These are phyloP conservation scores for Drosophila mojavensis DNA, from an alignment of 1,140 invertebrate species.

Conservation along the genomic window DNA sequence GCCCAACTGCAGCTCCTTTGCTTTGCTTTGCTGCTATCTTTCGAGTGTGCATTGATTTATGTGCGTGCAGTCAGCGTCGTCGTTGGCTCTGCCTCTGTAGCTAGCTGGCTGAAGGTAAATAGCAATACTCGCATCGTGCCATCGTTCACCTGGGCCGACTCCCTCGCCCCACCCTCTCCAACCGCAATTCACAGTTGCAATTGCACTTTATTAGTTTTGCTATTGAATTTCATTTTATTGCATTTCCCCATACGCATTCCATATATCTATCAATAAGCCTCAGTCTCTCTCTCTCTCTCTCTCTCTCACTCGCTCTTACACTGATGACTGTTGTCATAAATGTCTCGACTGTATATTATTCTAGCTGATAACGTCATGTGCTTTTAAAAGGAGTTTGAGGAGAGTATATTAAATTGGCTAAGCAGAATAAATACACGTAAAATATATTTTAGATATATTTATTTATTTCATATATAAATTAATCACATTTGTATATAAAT, in stretches of 20 bases:
- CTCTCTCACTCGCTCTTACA: constrained; percentile 14
- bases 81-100: no score
- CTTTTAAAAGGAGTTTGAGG: not conserved
- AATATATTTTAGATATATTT: constrained; percentile 2
- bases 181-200: constrained; percentile 39
- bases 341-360: constrained; percentile 38
- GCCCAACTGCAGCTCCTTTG: constrained; percentile 14
- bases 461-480: not conserved
- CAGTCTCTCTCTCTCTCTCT: no score
- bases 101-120: constrained; percentile 46
- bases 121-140: constrained; percentile 34
- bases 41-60: constrained; percentile 73
- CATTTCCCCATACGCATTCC: constrained; percentile 16
- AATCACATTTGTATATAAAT: no score
- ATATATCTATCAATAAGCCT: constrained; percentile 10
- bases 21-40: constrained; percentile 42
- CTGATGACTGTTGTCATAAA: constrained; percentile 53
- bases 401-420: not conserved
- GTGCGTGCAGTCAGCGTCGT: constrained; percentile 33
- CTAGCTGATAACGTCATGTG: not conserved
- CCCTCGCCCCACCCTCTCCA: not conserved
- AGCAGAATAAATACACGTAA: not conserved
- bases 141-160: constrained; percentile 21
- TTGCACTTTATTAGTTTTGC: constrained; percentile 79
- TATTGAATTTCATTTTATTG: constrained; percentile 74